Conservation (phyloP, 2,888 invertebrate species). For the Drosophila kokeensis region DNA sequence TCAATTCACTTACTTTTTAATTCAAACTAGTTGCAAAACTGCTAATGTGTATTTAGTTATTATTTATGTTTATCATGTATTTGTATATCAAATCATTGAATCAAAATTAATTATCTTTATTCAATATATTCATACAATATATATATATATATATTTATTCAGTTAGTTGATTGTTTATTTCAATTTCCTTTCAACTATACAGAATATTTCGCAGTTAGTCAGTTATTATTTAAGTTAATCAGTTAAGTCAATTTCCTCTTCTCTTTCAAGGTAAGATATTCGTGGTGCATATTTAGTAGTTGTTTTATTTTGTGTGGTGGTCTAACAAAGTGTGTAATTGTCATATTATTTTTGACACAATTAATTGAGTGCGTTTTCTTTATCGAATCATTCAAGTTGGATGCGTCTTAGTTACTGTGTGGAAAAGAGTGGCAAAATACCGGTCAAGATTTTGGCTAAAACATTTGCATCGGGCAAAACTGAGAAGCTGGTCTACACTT, state of each 20-base stretch:
- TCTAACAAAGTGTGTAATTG: neutral
- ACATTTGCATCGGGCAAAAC: constrained; percentile 99
- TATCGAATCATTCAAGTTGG: constrained; percentile 90
- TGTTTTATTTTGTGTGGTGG: neutral
- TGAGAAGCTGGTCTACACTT: constrained; percentile 98
- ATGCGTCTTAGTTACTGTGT: constrained; percentile 97
- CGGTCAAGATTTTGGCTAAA: constrained; percentile 97
- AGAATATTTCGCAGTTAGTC: neutral
- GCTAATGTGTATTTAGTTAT: neutral
- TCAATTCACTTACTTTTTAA: neutral
- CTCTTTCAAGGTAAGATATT: constrained; percentile 6
- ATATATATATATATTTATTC: neutral
- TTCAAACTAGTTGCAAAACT: neutral
- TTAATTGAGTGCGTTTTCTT: constrained; percentile 3
- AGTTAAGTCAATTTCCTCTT: neutral
- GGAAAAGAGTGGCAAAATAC: constrained; percentile 97
- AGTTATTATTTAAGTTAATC: neutral
- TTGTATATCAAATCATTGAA: neutral
- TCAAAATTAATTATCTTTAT: neutral
- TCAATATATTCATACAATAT: too few species aligned
- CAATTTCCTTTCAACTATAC: neutral
- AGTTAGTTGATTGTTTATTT: neutral
- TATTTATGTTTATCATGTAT: neutral
- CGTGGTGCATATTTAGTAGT: neutral
- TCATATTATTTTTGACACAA: neutral